Evolutionary conservation across 2,797 vertebrate genomes (phyloP).

Genomic region (Denticeps clupeoides): DNA sequence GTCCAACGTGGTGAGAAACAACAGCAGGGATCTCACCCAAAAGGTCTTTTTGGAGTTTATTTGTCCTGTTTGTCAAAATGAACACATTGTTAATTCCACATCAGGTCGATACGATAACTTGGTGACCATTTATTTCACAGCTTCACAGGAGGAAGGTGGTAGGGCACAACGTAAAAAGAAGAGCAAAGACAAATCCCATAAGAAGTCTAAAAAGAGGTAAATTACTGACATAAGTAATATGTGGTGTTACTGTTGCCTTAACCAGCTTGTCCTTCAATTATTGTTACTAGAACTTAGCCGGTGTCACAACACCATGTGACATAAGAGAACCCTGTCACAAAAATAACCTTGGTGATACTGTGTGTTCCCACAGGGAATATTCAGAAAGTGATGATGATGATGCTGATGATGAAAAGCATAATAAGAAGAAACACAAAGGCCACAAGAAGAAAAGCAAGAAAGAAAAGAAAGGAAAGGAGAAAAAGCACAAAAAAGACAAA

Average conservation of each 20-base stretch:
- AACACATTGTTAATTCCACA: neutral
- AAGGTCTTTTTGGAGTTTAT: conserved; percentile 46
- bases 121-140: conserved; percentile 9
- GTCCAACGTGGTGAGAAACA: conserved; percentile 35
- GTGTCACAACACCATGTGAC: no score
- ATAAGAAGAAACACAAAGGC: conserved; percentile 62
- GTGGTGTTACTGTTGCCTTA: no score
- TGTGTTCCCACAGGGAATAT: conserved; percentile 44
- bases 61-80: no score
- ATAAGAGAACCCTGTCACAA: no score
- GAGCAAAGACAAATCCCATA: conserved; percentile 28
- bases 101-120: neutral
- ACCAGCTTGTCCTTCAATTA: no score
- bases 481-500: conserved; percentile 44
- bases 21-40: conserved; percentile 29
- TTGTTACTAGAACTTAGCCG: no score
- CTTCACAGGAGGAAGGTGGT: conserved; percentile 21
- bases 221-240: neutral
- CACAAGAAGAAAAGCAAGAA: conserved; percentile 69
- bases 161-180: conserved; percentile 32
- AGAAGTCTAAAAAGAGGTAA: conserved; percentile 32
- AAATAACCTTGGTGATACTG: neutral
- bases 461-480: conserved; percentile 64
- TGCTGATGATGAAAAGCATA: conserved; percentile 45
- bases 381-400: conserved; percentile 63